Evolutionary conservation across 2,113 vertebrate species (phyloP).

Genomic region (Micronycteris hirsuta): DNA sequence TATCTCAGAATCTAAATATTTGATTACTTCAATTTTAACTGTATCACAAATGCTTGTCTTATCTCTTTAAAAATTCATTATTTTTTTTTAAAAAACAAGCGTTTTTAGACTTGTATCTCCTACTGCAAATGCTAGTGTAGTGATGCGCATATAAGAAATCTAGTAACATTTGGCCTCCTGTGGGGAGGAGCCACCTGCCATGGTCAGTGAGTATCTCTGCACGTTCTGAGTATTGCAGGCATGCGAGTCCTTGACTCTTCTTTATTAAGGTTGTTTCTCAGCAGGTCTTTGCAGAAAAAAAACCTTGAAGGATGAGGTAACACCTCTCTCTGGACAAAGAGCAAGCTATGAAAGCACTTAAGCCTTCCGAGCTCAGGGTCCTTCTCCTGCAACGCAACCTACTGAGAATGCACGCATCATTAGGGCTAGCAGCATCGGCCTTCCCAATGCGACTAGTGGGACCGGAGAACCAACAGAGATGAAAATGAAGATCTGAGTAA

Average conservation of each 20-base stretch:
- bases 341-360: neutral
- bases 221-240: neutral
- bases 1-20: neutral
- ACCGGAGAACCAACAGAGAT: neutral
- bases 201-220: neutral
- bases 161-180: neutral
- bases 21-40: neutral
- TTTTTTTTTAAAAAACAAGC: neutral
- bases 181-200: neutral
- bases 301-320: neutral
- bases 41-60: neutral
- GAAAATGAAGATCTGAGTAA: neutral
- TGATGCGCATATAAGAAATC: neutral
- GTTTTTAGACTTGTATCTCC: neutral
- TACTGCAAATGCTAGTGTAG: accelerated
- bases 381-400: neutral
- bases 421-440: neutral
- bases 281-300: neutral
- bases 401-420: neutral
- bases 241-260: neutral
- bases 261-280: neutral
- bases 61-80: neutral
- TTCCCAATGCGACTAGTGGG: neutral
- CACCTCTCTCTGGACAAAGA: neutral
- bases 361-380: neutral